Conservation (phyloP, 2,888 invertebrate genomes). For the Hybos culiciformis region DNA sequence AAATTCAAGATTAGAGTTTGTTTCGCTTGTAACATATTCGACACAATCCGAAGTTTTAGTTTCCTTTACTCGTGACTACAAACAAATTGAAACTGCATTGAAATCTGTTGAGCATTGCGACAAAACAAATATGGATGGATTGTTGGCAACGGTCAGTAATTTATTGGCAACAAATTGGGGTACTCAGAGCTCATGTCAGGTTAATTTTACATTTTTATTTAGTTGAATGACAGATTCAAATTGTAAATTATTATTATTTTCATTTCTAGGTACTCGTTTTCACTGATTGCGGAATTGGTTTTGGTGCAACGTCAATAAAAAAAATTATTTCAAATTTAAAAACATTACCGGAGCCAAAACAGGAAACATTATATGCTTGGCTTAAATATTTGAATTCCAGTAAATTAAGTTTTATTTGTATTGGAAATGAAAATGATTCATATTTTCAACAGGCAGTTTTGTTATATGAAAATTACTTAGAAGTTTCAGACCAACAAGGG, state of each 20-base stretch:
- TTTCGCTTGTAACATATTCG: conserved; percentile 27
- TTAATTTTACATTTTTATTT: too few relatives aligned
- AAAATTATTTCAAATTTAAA: conserved; percentile 38
- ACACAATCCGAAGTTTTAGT: conserved; percentile 46
- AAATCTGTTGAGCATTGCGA: conserved; percentile 70
- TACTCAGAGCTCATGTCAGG: conserved; percentile 70
- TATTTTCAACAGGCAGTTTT: conserved; percentile 34
- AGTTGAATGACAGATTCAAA: too few relatives aligned
- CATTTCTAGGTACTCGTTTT: too few relatives aligned
- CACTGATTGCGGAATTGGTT: conserved; percentile 61
- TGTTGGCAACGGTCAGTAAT: conserved; percentile 64
- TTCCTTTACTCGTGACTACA: conserved; percentile 81
- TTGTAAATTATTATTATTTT: too few relatives aligned
- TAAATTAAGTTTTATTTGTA: conserved; percentile 62
- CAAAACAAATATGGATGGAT: conserved; percentile 70
- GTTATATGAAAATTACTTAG: conserved; percentile 62
- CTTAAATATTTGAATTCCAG: conserved; percentile 69
- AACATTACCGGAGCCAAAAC: conserved; percentile 19
- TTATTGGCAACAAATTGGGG: conserved; percentile 83
- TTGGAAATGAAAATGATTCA: conserved; percentile 50
- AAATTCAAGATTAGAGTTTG: too few relatives aligned
- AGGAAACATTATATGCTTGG: conserved; percentile 40
- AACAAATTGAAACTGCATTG: conserved; percentile 59
- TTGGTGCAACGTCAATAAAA: conserved; percentile 49
- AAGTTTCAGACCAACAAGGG: conserved; percentile 57